A percentile compares a stretch with the other conserved stretches of the same genome.
phyloP scores from a whole-genome alignment of 2,113 vertebrate species.

The Ailurus styani region DNA sequence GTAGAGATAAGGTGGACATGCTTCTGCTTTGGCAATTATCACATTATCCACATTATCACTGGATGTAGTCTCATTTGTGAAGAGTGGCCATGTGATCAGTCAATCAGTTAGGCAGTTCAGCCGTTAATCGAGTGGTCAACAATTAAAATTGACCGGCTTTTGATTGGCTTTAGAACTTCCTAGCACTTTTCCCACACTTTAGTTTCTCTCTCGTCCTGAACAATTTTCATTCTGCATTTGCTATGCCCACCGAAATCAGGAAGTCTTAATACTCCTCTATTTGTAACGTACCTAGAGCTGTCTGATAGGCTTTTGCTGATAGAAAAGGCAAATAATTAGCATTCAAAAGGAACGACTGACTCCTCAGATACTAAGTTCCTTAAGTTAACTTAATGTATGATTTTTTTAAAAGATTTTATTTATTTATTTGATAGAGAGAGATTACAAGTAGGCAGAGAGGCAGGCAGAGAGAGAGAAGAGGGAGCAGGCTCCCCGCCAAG shows the following conservation, averaged over 20 bases:
- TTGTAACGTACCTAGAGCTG: not conserved
- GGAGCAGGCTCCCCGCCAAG: too few relatives aligned
- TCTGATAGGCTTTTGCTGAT: not conserved
- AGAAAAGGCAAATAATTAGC: not conserved
- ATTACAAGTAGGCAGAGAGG: too few relatives aligned
- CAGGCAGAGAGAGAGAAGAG: too few relatives aligned
- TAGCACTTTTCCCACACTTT: not conserved
- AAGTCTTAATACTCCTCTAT: not conserved
- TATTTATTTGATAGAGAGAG: too few relatives aligned
- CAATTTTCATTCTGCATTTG: not conserved
- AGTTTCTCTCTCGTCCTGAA: not conserved
- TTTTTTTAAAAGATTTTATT: too few relatives aligned
- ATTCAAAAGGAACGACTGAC: not conserved
- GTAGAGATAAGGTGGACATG: not conserved
- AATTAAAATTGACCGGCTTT: not conserved
- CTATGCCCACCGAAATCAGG: not conserved
- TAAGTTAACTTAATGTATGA: not conserved
- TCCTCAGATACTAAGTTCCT: not conserved
- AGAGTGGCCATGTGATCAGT: not conserved
- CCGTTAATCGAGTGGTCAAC: not conserved
- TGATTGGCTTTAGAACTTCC: not conserved
- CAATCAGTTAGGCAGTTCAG: not conserved
- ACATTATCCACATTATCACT: not conserved
- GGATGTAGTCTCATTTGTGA: not conserved
- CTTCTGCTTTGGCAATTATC: not conserved